A percentile compares a stretch with the other conserved stretches of the same genome.
These are phyloP conservation scores for Tridacna crocea DNA, from an alignment of 2,888 invertebrate species.

Conservation along the genomic window DNA sequence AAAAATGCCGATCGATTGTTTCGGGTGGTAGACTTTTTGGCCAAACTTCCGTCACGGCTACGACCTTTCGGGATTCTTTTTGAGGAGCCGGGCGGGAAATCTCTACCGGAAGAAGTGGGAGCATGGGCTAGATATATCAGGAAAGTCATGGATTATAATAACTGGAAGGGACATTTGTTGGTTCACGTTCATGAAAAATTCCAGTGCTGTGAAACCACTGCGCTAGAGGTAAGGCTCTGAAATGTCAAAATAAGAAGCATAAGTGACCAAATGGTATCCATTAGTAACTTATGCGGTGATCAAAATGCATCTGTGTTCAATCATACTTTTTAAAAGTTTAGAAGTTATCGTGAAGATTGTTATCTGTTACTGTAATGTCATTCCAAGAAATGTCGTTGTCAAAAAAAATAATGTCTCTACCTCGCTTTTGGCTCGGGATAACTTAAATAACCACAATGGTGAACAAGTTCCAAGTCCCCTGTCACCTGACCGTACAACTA, in stretches of 20 bases:
- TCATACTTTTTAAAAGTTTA: neutral
- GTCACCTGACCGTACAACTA: too few relatives aligned
- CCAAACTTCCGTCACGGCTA: constrained; percentile 5
- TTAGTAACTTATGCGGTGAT: too few relatives aligned
- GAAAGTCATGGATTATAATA: constrained; percentile 33
- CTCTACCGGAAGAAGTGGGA: constrained; percentile 30
- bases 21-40: constrained; percentile 25
- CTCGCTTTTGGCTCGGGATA: too few relatives aligned
- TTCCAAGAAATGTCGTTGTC: too few relatives aligned
- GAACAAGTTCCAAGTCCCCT: too few relatives aligned
- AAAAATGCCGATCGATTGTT: constrained; percentile 28
- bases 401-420: too few relatives aligned
- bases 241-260: neutral
- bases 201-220: constrained; percentile 18
- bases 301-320: too few relatives aligned
- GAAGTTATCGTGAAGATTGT: too few relatives aligned
- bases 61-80: constrained; percentile 38
- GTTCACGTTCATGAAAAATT: constrained; percentile 38
- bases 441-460: too few relatives aligned
- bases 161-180: constrained; percentile 43
- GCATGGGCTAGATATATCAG: constrained; percentile 15
- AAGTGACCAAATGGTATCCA: too few relatives aligned
- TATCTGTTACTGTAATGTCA: too few relatives aligned
- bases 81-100: constrained; percentile 35
- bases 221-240: constrained; percentile 16